Conservation (phyloP, 2,113 vertebrate genomes). For the Climacteris rufus region DNA sequence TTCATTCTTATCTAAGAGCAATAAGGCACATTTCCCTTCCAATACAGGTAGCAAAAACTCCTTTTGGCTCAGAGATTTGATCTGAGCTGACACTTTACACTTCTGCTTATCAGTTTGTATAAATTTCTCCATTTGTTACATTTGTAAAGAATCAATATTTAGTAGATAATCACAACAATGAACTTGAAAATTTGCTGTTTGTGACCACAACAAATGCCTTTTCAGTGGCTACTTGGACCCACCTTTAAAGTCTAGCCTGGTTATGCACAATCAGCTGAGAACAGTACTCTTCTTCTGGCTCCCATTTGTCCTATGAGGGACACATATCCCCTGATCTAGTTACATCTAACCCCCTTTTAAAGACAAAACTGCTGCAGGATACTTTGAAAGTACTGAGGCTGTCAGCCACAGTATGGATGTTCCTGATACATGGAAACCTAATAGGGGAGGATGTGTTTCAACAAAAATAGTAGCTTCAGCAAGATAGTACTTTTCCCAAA, state of each 20-base stretch:
- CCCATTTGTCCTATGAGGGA: neutral
- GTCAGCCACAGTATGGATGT: constrained; percentile 18
- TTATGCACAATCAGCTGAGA: neutral
- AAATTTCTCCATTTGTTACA: neutral
- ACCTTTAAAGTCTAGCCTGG: neutral
- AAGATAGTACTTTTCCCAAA: neutral
- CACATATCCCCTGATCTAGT: neutral
- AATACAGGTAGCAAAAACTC: neutral
- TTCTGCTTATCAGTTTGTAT: neutral
- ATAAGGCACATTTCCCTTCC: neutral
- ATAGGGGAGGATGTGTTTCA: constrained; percentile 25
- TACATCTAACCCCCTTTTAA: neutral
- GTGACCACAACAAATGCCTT: neutral
- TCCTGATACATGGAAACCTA: constrained; percentile 22
- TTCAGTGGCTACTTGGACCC: neutral
- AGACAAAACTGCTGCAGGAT: constrained; percentile 9
- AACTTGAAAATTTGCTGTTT: neutral
- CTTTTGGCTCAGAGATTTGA: neutral
- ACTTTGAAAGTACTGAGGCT: constrained; percentile 9
- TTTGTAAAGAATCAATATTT: neutral
- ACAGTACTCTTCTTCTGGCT: neutral
- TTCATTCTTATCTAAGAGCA: neutral
- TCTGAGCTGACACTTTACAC: neutral
- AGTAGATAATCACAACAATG: neutral
- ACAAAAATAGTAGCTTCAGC: constrained; percentile 32